Percentiles rank a stretch among this genome's conserved stretches.
phyloP scores from a whole-genome alignment of 2,113 vertebrate species.

The Nycticebus coucang region DNA sequence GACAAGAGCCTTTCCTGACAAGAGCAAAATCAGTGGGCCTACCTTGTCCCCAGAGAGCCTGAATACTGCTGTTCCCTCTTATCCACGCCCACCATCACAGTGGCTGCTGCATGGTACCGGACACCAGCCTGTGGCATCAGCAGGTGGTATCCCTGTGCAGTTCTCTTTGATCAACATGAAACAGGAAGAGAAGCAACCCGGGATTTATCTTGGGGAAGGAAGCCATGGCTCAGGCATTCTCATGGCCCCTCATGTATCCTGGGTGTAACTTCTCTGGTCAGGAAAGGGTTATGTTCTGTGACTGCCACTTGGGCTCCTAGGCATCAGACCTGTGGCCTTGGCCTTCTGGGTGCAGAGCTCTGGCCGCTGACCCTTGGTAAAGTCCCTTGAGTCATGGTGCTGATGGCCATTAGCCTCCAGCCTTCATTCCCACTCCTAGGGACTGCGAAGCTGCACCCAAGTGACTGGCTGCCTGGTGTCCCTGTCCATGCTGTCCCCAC shows the following conservation, averaged over 20 bases:
- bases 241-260: neutral
- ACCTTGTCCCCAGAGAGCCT: neutral
- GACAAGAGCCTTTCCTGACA: neutral
- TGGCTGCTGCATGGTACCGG: neutral
- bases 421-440: slow-evolving; percentile 80
- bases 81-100: accelerated
- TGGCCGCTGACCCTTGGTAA: neutral
- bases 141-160: accelerated
- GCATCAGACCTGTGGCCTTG: neutral
- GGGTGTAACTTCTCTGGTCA: neutral
- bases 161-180: neutral
- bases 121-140: neutral
- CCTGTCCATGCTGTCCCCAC: slow-evolving; percentile 94
- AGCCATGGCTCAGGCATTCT: neutral
- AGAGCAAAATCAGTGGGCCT: neutral
- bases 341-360: neutral
- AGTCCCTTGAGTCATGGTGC: accelerated
- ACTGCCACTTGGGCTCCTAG: neutral
- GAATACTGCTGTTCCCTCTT: neutral
- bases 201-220: neutral
- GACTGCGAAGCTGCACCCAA: slow-evolving; percentile 93
- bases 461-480: slow-evolving; percentile 92
- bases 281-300: neutral
- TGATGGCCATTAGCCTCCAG: neutral
- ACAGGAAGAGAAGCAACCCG: neutral